These are phyloP conservation scores for Bagarius yarrelli DNA, from an alignment of 2,113 vertebrate species.

Conservation along the genomic window DNA sequence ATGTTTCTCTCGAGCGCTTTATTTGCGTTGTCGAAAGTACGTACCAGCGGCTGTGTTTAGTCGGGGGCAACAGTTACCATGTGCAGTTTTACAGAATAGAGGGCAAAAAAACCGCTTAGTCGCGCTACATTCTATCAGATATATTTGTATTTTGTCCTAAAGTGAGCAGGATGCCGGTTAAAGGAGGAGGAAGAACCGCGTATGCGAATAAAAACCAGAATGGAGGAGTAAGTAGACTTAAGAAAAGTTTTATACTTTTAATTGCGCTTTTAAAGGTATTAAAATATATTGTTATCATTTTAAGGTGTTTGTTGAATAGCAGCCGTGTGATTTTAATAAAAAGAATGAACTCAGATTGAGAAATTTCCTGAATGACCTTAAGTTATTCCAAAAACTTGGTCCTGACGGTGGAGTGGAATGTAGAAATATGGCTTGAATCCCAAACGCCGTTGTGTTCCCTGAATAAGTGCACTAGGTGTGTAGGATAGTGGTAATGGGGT, in stretches of 20 bases:
- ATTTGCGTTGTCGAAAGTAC: neutral
- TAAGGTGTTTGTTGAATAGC: neutral
- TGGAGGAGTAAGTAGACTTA: conserved; percentile 62
- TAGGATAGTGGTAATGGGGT: neutral
- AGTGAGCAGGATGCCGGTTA: conserved; percentile 66
- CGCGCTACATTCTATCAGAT: neutral
- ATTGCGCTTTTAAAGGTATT: neutral
- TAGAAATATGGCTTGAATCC: neutral
- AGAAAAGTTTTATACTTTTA: neutral
- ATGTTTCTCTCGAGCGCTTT: conserved; percentile 49
- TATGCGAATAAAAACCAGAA: conserved; percentile 60
- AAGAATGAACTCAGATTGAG: neutral
- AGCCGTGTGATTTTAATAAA: neutral
- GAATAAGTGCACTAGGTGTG: neutral
- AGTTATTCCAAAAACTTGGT: conserved; percentile 15
- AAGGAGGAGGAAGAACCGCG: conserved; percentile 64
- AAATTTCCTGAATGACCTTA: neutral
- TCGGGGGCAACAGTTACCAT: conserved; percentile 44
- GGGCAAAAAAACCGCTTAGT: neutral
- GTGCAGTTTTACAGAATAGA: conserved; percentile 35
- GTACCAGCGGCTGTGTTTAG: neutral
- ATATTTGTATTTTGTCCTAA: neutral
- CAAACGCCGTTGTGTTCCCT: conserved; percentile 7
- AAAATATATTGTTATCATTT: neutral
- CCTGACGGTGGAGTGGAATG: conserved; percentile 21